A percentile compares a stretch with the other conserved stretches of the same genome.
Conservation (phyloP, 2,797 vertebrate genomes). For the Coreius guichenoti region DNA sequence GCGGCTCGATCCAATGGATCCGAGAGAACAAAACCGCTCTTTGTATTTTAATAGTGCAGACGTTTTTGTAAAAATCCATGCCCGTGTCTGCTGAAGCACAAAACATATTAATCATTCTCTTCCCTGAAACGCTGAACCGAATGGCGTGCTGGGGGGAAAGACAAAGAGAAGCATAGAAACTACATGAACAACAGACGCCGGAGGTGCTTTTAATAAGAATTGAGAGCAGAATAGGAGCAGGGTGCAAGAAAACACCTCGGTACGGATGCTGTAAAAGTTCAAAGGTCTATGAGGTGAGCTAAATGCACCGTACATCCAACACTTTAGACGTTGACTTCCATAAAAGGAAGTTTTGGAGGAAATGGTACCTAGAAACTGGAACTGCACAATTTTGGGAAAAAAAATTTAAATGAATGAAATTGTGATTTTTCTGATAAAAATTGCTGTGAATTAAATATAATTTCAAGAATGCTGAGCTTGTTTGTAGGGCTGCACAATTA, state of each 20-base stretch:
- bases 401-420: too few relatives aligned
- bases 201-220: constrained; percentile 19
- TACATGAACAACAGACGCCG: constrained; percentile 8
- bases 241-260: constrained; percentile 21
- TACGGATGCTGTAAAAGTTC: constrained; percentile 22
- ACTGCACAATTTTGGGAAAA: neutral
- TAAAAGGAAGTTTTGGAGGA: constrained; percentile 43
- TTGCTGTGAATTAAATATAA: too few relatives aligned
- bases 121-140: constrained; percentile 44
- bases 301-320: constrained; percentile 40
- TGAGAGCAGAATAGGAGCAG: constrained; percentile 8
- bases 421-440: neutral
- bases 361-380: constrained; percentile 13
- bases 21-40: constrained; percentile 58
- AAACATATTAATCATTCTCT: constrained; percentile 62
- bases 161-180: constrained; percentile 42
- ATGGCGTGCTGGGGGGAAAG: constrained; percentile 27
- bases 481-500: neutral
- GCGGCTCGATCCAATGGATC: constrained; percentile 53
- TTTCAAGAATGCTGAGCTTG: neutral
- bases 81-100: constrained; percentile 52
- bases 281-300: constrained; percentile 32
- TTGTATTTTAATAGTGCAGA: constrained; percentile 59
- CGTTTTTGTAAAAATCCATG: constrained; percentile 51
- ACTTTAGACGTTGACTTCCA: constrained; percentile 41